Conservation (phyloP, 2,888 invertebrate genomes). For the Minunthozetes semirufus region DNA sequence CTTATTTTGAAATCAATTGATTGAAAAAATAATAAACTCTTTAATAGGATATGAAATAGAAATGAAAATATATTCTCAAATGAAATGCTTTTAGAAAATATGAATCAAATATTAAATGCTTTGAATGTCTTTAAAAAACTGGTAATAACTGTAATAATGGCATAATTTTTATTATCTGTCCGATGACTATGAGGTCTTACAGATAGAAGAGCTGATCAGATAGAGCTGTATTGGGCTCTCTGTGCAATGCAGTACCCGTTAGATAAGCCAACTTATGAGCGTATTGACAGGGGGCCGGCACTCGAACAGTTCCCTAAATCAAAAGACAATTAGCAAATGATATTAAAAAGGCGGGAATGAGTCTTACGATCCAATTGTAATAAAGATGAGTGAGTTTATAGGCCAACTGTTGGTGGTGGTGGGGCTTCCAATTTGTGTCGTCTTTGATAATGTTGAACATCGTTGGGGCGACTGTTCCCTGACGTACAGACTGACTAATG, state of each 20-base stretch:
- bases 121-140: too few relatives aligned
- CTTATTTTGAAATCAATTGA: too few relatives aligned
- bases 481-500: conserved; percentile 73
- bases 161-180: too few relatives aligned
- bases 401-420: conserved; percentile 70
- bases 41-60: too few relatives aligned
- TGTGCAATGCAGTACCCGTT: conserved; percentile 70
- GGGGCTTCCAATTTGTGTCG: conserved; percentile 60
- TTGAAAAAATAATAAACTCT: too few relatives aligned
- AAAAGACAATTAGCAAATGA: not conserved
- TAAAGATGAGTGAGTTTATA: conserved; percentile 84
- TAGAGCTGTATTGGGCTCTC: conserved; percentile 31
- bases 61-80: too few relatives aligned
- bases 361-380: conserved; percentile 73
- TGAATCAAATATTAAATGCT: too few relatives aligned
- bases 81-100: too few relatives aligned
- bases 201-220: conserved; percentile 39
- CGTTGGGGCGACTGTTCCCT: conserved; percentile 86
- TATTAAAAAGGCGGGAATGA: not conserved
- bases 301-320: conserved; percentile 62
- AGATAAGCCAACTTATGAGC: conserved; percentile 89
- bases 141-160: too few relatives aligned
- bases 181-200: conserved; percentile 8
- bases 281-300: conserved; percentile 88
- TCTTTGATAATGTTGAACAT: conserved; percentile 79